Conservation (phyloP, 1,140 invertebrate species). For the Ridgeia piscesae region DNA sequence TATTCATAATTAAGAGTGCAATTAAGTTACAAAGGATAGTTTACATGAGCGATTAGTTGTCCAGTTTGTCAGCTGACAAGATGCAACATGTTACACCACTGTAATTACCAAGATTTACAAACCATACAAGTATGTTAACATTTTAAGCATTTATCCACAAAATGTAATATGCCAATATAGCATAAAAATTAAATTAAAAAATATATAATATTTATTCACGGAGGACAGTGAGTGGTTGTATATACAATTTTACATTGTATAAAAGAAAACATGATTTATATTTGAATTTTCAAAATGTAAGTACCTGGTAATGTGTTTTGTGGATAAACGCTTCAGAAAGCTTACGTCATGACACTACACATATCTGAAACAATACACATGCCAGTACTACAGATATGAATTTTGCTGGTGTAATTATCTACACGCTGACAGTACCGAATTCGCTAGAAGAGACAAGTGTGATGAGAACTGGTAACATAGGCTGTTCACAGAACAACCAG, state of each 20-base stretch:
- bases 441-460: background rate
- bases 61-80: background rate
- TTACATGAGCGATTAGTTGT: background rate
- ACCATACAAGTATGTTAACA: background rate
- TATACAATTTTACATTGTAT: too few species aligned
- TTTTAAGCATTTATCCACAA: too few species aligned
- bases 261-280: too few species aligned
- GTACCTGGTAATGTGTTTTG: too few species aligned
- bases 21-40: background rate
- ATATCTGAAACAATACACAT: background rate
- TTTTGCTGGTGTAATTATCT: background rate
- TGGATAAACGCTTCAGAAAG: background rate
- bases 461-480: background rate
- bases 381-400: background rate
- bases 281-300: too few species aligned
- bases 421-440: background rate
- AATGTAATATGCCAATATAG: too few species aligned
- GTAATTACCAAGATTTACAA: background rate
- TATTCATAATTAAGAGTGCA: too few species aligned
- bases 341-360: background rate
- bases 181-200: too few species aligned
- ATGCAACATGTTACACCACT: background rate
- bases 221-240: too few species aligned
- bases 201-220: too few species aligned
- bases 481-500: background rate